Conservation (phyloP, 1,140 invertebrate species). For the Zaprionus gabonicus region DNA sequence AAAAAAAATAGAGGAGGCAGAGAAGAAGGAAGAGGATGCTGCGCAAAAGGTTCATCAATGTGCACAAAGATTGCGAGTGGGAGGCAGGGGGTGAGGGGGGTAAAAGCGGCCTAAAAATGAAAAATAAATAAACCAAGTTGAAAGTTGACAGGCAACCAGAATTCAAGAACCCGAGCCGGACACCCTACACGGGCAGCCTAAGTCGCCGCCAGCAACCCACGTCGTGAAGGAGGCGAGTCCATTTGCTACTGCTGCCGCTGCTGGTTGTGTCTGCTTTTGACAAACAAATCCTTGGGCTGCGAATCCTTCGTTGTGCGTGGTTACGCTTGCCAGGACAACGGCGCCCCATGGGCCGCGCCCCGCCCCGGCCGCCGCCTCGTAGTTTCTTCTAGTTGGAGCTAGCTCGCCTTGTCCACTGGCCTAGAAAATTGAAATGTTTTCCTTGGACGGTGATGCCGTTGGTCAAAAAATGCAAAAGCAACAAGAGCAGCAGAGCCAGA, state of each 20-base stretch:
- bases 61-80: slow-evolving; percentile 32
- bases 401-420: slow-evolving; percentile 63
- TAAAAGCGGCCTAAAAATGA: slow-evolving; percentile 40
- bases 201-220: not conserved
- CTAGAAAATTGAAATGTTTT: slow-evolving; percentile 82
- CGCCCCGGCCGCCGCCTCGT: slow-evolving; percentile 4
- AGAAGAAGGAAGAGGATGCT: slow-evolving; percentile 15
- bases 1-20: slow-evolving; percentile 23
- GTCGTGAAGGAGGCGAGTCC: slow-evolving; percentile 19
- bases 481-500: slow-evolving; percentile 13
- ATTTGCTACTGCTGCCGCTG: slow-evolving; percentile 36
- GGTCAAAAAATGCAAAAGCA: slow-evolving; percentile 44
- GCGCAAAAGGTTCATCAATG: slow-evolving; percentile 59
- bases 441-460: slow-evolving; percentile 39
- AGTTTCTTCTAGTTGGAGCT: slow-evolving; percentile 50
- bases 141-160: slow-evolving; percentile 60
- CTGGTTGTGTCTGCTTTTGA: slow-evolving; percentile 70
- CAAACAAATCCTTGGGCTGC: slow-evolving; percentile 77
- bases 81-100: not conserved
- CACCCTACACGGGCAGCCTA: not conserved
- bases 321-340: slow-evolving; percentile 78
- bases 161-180: slow-evolving; percentile 27
- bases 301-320: slow-evolving; percentile 74
- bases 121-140: slow-evolving; percentile 70
- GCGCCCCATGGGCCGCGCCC: slow-evolving; percentile 39